These are phyloP conservation scores for Mythimna lalbum DNA, from an alignment of 2,888 invertebrate species.

Conservation along the genomic window DNA sequence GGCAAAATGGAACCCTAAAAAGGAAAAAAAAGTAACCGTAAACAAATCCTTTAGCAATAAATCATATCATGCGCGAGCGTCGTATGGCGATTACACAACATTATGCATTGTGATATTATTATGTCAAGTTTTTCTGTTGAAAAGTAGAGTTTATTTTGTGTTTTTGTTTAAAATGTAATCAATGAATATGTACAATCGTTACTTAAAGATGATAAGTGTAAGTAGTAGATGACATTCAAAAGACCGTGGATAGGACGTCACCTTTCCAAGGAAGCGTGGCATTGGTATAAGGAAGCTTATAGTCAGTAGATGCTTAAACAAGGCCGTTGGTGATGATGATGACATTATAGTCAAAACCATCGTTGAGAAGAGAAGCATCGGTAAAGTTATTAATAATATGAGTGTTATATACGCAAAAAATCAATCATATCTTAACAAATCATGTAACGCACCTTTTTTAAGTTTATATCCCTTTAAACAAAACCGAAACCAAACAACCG, in stretches of 20 bases:
- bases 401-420: not conserved
- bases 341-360: not conserved
- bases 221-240: not conserved
- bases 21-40: constrained; percentile 2
- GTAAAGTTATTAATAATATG: not conserved
- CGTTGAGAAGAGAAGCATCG: too few relatives aligned
- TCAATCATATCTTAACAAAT: not conserved
- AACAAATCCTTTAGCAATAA: constrained; percentile 35
- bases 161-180: not conserved
- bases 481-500: constrained; percentile 1
- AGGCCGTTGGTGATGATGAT: not conserved
- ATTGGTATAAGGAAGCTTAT: not conserved
- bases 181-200: not conserved
- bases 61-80: constrained; percentile 44
- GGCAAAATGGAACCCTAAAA: not conserved
- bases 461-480: not conserved
- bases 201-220: not conserved
- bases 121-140: constrained; percentile 14
- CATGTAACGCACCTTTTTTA: too few relatives aligned
- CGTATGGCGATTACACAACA: constrained; percentile 36
- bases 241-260: not conserved
- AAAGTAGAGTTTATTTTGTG: not conserved
- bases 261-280: not conserved
- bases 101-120: constrained; percentile 34
- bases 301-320: not conserved